A percentile compares a stretch with the other conserved stretches of the same genome.
These are phyloP conservation scores for Podarcis siculus DNA, from an alignment of 2,797 vertebrate species.

Conservation along the genomic window DNA sequence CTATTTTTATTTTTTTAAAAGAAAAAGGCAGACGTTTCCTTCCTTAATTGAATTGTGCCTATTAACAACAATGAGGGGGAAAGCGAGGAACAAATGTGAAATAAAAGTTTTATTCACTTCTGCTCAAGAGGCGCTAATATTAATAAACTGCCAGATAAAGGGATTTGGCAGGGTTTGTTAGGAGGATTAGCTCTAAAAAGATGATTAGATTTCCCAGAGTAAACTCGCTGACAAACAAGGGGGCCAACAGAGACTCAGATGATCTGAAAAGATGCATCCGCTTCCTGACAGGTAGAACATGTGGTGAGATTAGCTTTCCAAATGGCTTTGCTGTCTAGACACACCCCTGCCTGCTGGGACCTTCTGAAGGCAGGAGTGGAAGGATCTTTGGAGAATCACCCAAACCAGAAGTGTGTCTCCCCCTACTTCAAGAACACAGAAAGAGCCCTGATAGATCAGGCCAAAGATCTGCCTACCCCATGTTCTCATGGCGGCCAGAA, in stretches of 20 bases:
- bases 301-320: background rate
- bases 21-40: conserved; percentile 59
- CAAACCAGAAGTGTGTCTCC: background rate
- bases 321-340: background rate
- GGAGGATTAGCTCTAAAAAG: conserved; percentile 48
- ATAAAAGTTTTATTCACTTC: conserved; percentile 46
- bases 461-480: background rate
- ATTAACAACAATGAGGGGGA: conserved; percentile 48
- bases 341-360: background rate
- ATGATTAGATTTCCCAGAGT: conserved; percentile 43
- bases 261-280: rapidly evolving
- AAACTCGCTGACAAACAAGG: background rate
- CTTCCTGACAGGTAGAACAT: background rate
- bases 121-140: conserved; percentile 54
- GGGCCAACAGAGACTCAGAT: rapidly evolving
- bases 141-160: conserved; percentile 56
- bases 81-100: conserved; percentile 33
- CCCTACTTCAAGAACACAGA: too few species aligned
- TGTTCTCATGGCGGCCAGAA: background rate
- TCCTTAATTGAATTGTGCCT: conserved; percentile 73
- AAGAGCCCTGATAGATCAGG: too few species aligned
- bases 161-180: conserved; percentile 49
- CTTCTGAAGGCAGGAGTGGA: background rate
- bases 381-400: background rate
- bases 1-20: conserved; percentile 8